These are phyloP conservation scores for Aricia artaxerxes DNA, from an alignment of 2,888 invertebrate genomes.

Conservation along the genomic window DNA sequence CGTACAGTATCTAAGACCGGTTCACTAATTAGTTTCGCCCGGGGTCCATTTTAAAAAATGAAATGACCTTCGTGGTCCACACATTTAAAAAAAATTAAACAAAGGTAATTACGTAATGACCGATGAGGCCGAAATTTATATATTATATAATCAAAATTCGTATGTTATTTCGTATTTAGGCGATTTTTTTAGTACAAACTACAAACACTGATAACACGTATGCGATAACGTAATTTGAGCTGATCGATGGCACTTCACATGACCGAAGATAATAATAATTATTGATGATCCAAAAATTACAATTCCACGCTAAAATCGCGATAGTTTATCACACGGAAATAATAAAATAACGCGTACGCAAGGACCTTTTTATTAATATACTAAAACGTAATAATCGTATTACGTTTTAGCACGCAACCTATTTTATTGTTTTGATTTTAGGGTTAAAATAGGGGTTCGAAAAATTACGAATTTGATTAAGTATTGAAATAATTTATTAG, in stretches of 20 bases:
- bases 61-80: no score
- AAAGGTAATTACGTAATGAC: no score
- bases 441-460: background rate
- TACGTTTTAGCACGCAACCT: background rate
- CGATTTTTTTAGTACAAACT: background rate
- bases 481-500: no score
- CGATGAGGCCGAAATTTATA: no score
- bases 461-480: background rate
- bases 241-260: slow-evolving; percentile 9
- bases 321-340: background rate
- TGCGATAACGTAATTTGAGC: background rate
- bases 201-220: slow-evolving; percentile 17
- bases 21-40: no score
- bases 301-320: background rate
- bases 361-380: background rate
- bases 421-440: background rate
- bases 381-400: background rate
- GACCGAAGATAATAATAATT: background rate
- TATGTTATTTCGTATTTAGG: background rate
- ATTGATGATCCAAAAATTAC: background rate
- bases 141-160: background rate
- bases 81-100: no score
- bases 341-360: background rate
- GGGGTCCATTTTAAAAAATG: no score
- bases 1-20: no score